Evolutionary conservation across 2,797 vertebrate species (phyloP).

Genomic region (Rhinoraja longicauda): DNA sequence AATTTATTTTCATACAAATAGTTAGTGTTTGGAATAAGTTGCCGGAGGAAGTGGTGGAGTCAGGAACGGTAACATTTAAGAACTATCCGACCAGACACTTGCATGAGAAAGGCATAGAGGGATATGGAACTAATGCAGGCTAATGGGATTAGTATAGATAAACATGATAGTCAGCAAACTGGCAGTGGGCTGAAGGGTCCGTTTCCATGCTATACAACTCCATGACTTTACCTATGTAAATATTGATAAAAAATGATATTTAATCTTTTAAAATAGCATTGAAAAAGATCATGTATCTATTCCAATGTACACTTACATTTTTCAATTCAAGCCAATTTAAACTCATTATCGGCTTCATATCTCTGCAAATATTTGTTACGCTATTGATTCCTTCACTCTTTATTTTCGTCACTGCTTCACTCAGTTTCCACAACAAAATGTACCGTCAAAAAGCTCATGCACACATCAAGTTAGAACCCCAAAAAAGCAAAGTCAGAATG

Average conservation of each 20-base stretch:
- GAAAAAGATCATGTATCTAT: background rate
- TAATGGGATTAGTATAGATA: too few relatives aligned
- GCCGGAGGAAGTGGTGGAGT: background rate
- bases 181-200: too few relatives aligned
- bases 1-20: background rate
- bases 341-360: background rate
- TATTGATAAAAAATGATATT: background rate
- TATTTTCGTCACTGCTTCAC: too few relatives aligned
- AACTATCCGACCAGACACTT: too few relatives aligned
- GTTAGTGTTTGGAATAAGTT: background rate
- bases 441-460: background rate
- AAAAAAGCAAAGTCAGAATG: background rate
- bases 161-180: too few relatives aligned
- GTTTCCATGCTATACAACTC: too few relatives aligned
- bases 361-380: background rate
- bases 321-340: background rate
- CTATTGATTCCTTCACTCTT: too few relatives aligned
- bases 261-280: background rate
- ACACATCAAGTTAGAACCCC: background rate
- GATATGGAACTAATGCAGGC: too few relatives aligned
- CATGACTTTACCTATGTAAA: background rate
- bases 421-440: too few relatives aligned
- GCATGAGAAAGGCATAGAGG: too few relatives aligned
- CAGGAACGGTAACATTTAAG: background rate
- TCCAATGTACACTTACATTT: background rate